Evolutionary conservation across 2,888 invertebrate species (phyloP), one percentile per base, ranked within the genome.

Genomic region (Agrilus cyanescens): DNA sequence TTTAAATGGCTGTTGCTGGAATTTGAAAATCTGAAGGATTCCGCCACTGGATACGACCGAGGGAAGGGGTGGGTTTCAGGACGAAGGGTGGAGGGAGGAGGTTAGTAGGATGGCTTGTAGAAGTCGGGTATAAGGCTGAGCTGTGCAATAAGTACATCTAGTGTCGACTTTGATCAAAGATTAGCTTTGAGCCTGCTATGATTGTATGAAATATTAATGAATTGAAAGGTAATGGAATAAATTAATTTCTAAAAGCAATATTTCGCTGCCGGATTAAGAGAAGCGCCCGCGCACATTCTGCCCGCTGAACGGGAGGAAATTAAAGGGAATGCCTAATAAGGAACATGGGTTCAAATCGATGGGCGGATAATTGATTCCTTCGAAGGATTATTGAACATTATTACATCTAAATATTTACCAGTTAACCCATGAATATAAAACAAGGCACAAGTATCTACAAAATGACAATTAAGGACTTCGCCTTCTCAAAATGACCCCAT

Each of bases 151-250:
- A 25, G 25, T 25, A 25, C 25, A 25, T 48, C 47, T 46, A 48
- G 48, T 58, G 62, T 62, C 61, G 61, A 63, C 63, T 63, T 62
- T 62, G 61, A 62, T 62, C 62, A 62, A 59, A 61, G 62, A 62
- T 62, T 61, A 61, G 62, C 63, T 63, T 63, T 62, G 63, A 62
- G 58, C 57, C 58, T 57, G 56, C 59, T 59, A 60, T 62, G 63
- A 66, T 66, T 65, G 63, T 65, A 68, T 69, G 66, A 67, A 69
- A 68, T 67, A 68, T 69, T 69, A 68, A 69, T 66, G 65, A 65
- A 67, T 69, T 65, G 68, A 69, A 68, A 68, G 68, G 68, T 68
- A 69, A 69, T 69, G 69, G 68, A 69, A 69, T 69, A 68, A 68
- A 69, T 69, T 69, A 69, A 69, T 69, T 68, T 66, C 67, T 68